Conservation (phyloP, 2,888 invertebrate genomes). For the Prionchulus punctatus region DNA sequence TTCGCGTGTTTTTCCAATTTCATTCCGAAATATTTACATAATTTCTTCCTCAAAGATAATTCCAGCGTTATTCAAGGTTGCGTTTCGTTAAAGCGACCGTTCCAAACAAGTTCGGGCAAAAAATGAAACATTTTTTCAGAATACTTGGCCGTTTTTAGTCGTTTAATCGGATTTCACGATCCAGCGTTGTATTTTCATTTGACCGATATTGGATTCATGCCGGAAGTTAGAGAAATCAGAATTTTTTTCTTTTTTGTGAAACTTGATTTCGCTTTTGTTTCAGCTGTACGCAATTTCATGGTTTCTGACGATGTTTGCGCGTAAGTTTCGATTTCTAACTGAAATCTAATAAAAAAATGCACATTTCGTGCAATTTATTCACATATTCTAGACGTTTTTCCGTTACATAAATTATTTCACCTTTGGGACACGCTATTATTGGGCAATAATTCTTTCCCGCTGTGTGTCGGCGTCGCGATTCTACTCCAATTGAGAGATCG, state of each 20-base stretch:
- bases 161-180: slow-evolving; percentile 86
- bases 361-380: too few relatives aligned
- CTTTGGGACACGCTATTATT: slow-evolving; percentile 89
- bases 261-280: slow-evolving; percentile 15
- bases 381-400: slow-evolving; percentile 69
- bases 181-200: slow-evolving; percentile 77
- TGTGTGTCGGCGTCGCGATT: slow-evolving; percentile 84
- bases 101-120: neutral
- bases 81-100: too few relatives aligned
- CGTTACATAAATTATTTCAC: slow-evolving; percentile 87
- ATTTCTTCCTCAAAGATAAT: slow-evolving; percentile 93
- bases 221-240: slow-evolving; percentile 46
- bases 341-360: slow-evolving; percentile 6
- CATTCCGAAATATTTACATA: slow-evolving; percentile 84
- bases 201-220: slow-evolving; percentile 74
- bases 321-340: slow-evolving; percentile 45
- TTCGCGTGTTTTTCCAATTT: slow-evolving; percentile 86
- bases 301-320: slow-evolving; percentile 97
- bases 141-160: slow-evolving; percentile 88
- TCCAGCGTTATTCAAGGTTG: slow-evolving; percentile 73
- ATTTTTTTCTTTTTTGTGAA: slow-evolving; percentile 3
- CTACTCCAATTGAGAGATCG: slow-evolving; percentile 67
- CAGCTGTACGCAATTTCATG: slow-evolving; percentile 88
- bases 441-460: slow-evolving; percentile 76
- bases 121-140: slow-evolving; percentile 42